Evolutionary conservation across 2,888 invertebrate genomes (phyloP), one percentile per base, ranked within the genome.

Genomic region (Oxytorus armatus): DNA sequence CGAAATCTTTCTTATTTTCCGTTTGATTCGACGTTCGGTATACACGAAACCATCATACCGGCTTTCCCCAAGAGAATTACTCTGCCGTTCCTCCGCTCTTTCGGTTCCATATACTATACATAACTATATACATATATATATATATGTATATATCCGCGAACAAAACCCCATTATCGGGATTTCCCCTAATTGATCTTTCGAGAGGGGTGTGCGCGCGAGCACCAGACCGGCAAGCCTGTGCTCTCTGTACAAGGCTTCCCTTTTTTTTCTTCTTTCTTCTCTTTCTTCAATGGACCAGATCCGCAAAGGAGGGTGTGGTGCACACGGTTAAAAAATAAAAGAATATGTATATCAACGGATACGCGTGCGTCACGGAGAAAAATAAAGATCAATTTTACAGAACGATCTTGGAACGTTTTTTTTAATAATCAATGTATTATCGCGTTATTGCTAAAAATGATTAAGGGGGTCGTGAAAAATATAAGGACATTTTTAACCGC

Each of bases 171-270:
- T 89, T 88, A 89, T 87, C 87, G 81, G 83, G 82, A 88, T 89
- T 87, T 87, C 85, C 84, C 85, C 87, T 88, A 89, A 90, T 90
- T 87, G 87, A 88, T 89, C 87, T 87, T 84, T 82, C 82, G 77
- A 76, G 80, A 68, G 65, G 75, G 81, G 74, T 47, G 29, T 51
- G 10, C 53, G 51, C 51, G 55, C 44, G 51, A 59, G 55, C 61
- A 72, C 29, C 73, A 63, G 74, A 74, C 70, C 47, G 44, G 61
- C 42, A 69, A 81, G 74, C 69, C 47, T 55, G 57, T 16, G 25
- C 16, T 14, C 65, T 39, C 39, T 18, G 10, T 44, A 23, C 47
- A 39, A 42, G 68, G 63, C 55, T 80, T 73, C 42, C 14, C 25
- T n/a, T 21, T 53, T 36, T 44, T 36, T 36, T 23, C 10, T 49